Conservation (phyloP, 2,113 vertebrate genomes). For the Leptobrachium ailaonicum region DNA sequence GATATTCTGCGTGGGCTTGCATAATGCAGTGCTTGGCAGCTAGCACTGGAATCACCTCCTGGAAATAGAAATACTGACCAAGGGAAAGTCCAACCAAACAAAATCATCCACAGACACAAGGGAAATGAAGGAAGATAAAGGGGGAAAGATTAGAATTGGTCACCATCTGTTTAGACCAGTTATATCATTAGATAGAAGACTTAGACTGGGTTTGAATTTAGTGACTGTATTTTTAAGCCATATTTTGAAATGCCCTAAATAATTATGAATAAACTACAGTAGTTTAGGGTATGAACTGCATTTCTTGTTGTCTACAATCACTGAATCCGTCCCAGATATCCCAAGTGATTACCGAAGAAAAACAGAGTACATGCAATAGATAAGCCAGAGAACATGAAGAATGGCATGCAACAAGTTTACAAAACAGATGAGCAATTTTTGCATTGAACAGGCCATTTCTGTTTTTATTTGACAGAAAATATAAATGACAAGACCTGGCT, state of each 20-base stretch:
- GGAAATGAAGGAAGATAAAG: constrained; percentile 84
- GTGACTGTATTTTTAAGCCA: neutral
- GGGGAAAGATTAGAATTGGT: constrained; percentile 84
- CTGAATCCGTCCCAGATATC: neutral
- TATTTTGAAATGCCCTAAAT: too few species aligned
- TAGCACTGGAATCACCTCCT: constrained; percentile 96
- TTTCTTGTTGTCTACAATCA: neutral
- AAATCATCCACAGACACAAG: constrained; percentile 83
- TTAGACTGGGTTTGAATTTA: constrained; percentile 41
- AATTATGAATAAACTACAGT: too few species aligned
- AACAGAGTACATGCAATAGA: neutral
- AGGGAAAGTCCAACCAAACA: constrained; percentile 87
- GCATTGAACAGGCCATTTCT: too few species aligned
- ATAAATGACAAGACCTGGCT: too few species aligned
- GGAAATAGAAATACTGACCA: constrained; percentile 99
- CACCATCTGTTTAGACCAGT: constrained; percentile 69
- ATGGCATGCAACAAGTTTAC: too few species aligned
- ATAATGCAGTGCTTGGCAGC: constrained; percentile 97
- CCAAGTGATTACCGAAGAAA: neutral
- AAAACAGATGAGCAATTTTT: too few species aligned
- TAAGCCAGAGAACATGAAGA: neutral
- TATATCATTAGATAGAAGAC: constrained; percentile 65
- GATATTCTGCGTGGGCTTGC: constrained; percentile 94
- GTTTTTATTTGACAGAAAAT: too few species aligned
- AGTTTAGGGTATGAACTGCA: too few species aligned